Percentiles rank a stretch among this genome's conserved stretches.
Evolutionary conservation across 2,888 invertebrate genomes (phyloP).

Genomic region (Conchocele bisecta): DNA sequence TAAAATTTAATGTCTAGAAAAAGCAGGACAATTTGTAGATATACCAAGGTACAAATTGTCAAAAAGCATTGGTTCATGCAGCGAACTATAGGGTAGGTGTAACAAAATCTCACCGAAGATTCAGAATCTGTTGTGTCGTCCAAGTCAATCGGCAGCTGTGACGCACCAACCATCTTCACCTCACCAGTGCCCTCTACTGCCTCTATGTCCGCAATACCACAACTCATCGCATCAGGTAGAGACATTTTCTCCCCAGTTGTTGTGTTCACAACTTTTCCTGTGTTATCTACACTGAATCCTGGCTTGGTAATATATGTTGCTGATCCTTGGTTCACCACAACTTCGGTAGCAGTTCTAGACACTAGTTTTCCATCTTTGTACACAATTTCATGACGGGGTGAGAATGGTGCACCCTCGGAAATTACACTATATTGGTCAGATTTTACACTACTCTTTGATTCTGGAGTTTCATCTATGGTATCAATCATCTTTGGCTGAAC

Average conservation of each 20-base stretch:
- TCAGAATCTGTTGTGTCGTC: slow-evolving; percentile 33
- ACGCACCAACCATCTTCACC: slow-evolving; percentile 41
- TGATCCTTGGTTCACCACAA: slow-evolving; percentile 64
- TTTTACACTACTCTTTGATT: background rate
- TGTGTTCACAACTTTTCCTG: slow-evolving; percentile 91
- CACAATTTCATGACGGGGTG: slow-evolving; percentile 60
- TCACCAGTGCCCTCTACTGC: slow-evolving; percentile 58
- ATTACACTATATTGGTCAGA: slow-evolving; percentile 41
- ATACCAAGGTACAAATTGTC: no score
- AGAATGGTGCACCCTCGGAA: slow-evolving; percentile 68
- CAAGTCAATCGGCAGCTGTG: slow-evolving; percentile 39
- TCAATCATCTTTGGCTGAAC: slow-evolving; percentile 59
- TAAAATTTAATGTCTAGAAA: no score
- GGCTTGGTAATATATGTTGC: slow-evolving; percentile 71
- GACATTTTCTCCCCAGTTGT: slow-evolving; percentile 62
- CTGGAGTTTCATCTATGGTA: slow-evolving; percentile 19
- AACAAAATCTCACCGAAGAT: slow-evolving; percentile 44
- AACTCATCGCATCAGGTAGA: slow-evolving; percentile 60
- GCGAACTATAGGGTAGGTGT: no score
- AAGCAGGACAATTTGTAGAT: no score
- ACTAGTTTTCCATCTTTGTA: slow-evolving; percentile 64
- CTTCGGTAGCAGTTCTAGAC: slow-evolving; percentile 70
- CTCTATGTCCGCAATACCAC: slow-evolving; percentile 65
- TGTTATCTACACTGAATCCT: slow-evolving; percentile 79
- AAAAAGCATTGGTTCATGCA: no score